A percentile compares a stretch with the other conserved stretches of the same genome.
Evolutionary conservation across 2,113 vertebrate genomes (phyloP).

Genomic region (Tautogolabrus adspersus): DNA sequence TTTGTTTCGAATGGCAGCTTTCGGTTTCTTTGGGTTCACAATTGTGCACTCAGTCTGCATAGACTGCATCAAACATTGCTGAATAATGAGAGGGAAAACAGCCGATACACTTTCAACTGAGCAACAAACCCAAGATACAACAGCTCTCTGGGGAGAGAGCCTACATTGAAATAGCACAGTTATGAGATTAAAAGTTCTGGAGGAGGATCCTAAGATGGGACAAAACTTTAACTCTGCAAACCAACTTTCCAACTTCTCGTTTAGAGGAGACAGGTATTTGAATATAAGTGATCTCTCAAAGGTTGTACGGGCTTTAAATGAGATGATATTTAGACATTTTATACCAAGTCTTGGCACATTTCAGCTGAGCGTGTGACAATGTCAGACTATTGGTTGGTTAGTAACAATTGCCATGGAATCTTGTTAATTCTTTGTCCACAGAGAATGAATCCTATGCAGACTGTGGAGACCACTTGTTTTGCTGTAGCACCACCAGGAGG

Average conservation of each 20-base stretch:
- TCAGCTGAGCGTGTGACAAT: neutral
- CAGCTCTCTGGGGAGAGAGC: constrained; percentile 47
- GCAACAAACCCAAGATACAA: constrained; percentile 38
- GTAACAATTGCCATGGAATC: too few relatives aligned
- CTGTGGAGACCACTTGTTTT: too few relatives aligned
- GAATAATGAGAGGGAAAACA: constrained; percentile 49
- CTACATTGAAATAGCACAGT: constrained; percentile 38
- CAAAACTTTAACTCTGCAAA: constrained; percentile 26
- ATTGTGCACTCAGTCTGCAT: neutral
- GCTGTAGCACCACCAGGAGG: too few relatives aligned
- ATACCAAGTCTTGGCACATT: neutral
- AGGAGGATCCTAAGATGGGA: constrained; percentile 20
- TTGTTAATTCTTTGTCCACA: too few relatives aligned
- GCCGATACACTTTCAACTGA: constrained; percentile 52
- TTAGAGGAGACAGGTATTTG: constrained; percentile 1
- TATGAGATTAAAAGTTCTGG: constrained; percentile 52
- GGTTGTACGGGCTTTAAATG: neutral
- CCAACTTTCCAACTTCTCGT: constrained; percentile 38
- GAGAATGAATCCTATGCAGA: too few relatives aligned
- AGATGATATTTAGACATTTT: neutral
- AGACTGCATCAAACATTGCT: constrained; percentile 34
- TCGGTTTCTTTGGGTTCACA: constrained; percentile 31
- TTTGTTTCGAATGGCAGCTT: neutral
- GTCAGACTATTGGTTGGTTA: neutral
- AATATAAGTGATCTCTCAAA: neutral